A percentile compares a stretch with the other conserved stretches of the same genome.
These are phyloP conservation scores for Picus viridis DNA, from an alignment of 2,797 vertebrate species.

Conservation along the genomic window DNA sequence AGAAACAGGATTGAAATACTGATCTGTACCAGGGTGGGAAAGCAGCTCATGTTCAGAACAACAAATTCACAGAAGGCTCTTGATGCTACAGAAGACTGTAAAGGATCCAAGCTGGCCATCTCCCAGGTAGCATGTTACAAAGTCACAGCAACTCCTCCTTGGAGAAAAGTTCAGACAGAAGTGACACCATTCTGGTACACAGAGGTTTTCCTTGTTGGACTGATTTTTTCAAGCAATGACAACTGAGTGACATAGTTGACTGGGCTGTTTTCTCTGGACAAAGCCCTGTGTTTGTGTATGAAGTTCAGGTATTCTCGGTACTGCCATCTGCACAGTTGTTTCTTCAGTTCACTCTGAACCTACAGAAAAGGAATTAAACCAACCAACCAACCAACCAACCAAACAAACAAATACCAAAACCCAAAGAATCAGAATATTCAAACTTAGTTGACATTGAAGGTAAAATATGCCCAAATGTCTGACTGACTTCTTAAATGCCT, in stretches of 20 bases:
- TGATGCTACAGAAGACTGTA: neutral
- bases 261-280: constrained; percentile 66
- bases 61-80: neutral
- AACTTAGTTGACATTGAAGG: accelerated
- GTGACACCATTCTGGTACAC: constrained; percentile 71
- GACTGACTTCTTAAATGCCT: neutral
- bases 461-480: neutral
- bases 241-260: constrained; percentile 80
- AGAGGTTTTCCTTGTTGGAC: constrained; percentile 67
- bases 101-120: neutral
- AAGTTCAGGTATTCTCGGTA: constrained; percentile 80
- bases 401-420: too few relatives aligned
- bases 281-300: constrained; percentile 73
- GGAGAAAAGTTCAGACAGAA: constrained; percentile 75
- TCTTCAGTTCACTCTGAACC: constrained; percentile 87
- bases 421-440: neutral
- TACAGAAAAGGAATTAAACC: constrained; percentile 10
- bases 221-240: constrained; percentile 76
- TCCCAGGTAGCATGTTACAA: neutral
- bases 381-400: too few relatives aligned
- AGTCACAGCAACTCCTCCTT: neutral
- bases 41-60: neutral
- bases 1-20: neutral
- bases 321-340: constrained; percentile 82
- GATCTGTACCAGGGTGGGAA: neutral